phyloP scores from a whole-genome alignment of 2,797 vertebrate genomes.

The Micropoecilia bifurca region DNA sequence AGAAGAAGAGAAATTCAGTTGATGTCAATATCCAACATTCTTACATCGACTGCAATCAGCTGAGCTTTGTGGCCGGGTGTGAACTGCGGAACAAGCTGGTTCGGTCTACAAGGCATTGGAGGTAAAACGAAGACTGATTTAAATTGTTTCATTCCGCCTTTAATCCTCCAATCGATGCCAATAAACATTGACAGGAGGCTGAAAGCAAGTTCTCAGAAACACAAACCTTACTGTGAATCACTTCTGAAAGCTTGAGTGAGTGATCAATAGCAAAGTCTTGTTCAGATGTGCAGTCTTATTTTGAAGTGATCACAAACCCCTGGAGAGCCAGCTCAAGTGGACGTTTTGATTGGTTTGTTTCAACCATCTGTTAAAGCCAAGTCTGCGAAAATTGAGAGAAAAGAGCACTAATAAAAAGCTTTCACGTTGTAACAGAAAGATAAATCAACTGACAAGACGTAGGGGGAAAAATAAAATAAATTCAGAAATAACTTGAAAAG shows the following conservation, averaged over 20 bases:
- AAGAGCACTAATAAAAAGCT: slow-evolving; percentile 19
- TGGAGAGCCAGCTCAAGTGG: neutral
- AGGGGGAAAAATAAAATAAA: slow-evolving; percentile 5
- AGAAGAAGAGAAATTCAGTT: neutral
- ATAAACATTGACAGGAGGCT: slow-evolving; percentile 18
- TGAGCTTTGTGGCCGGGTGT: neutral
- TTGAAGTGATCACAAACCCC: slow-evolving; percentile 26
- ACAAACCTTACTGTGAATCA: slow-evolving; percentile 27
- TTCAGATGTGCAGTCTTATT: slow-evolving; percentile 19
- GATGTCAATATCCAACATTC: neutral
- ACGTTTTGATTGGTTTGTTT: slow-evolving; percentile 40
- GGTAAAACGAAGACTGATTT: neutral
- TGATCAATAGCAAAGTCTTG: slow-evolving; percentile 43
- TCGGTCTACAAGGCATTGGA: neutral
- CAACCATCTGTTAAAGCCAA: slow-evolving; percentile 16
- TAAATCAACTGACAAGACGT: slow-evolving; percentile 27
- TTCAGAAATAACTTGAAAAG: slow-evolving; percentile 11
- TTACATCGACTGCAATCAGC: neutral
- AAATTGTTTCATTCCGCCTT: slow-evolving; percentile 11
- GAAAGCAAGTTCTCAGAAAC: slow-evolving; percentile 1
- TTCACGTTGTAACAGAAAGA: slow-evolving; percentile 11
- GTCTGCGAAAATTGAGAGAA: neutral
- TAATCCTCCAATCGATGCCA: slow-evolving; percentile 5
- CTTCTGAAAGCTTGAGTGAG: slow-evolving; percentile 39
- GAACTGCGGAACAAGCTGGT: neutral